A percentile compares a stretch with the other conserved stretches of the same genome.
These are phyloP conservation scores for Tiphia femorata DNA, from an alignment of 2,888 invertebrate species.

Conservation along the genomic window DNA sequence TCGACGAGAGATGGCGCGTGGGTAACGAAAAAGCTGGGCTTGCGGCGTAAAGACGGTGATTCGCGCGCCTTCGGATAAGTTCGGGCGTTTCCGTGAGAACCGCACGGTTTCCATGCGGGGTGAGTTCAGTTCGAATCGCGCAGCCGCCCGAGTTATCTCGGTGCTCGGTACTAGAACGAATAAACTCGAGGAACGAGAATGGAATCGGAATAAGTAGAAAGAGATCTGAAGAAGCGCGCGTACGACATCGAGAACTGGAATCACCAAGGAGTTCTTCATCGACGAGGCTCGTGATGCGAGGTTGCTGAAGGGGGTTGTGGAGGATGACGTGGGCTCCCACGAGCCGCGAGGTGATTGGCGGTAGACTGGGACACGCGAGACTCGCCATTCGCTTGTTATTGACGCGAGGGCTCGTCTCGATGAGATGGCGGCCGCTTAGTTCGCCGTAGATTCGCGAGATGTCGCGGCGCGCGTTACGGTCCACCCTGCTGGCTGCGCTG, in stretches of 20 bases:
- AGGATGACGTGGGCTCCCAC: not conserved
- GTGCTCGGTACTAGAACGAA: constrained; percentile 3
- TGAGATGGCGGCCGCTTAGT: constrained; percentile 15
- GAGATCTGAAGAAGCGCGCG: not conserved
- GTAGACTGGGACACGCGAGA: not conserved
- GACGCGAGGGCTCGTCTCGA: constrained; percentile 51
- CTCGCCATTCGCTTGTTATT: constrained; percentile 44
- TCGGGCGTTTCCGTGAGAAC: constrained; percentile 38
- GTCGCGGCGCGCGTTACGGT: constrained; percentile 53
- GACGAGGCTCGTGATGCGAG: no score
- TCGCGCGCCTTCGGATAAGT: constrained; percentile 44
- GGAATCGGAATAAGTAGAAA: not conserved
- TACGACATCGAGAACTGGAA: no score
- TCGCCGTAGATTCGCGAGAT: no score
- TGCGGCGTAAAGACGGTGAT: no score
- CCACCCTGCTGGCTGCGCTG: constrained; percentile 57
- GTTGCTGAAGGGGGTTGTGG: not conserved
- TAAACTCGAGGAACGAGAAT: constrained; percentile 7
- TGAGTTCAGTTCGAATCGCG: constrained; percentile 56
- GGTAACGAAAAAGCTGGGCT: not conserved
- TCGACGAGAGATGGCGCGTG: not conserved
- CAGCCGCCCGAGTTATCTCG: constrained; percentile 48
- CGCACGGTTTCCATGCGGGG: constrained; percentile 52
- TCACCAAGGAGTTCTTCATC: no score
- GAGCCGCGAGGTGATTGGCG: not conserved